These are phyloP conservation scores for Yoshiicerus persimilis DNA, from an alignment of 1,140 invertebrate species.

Conservation along the genomic window DNA sequence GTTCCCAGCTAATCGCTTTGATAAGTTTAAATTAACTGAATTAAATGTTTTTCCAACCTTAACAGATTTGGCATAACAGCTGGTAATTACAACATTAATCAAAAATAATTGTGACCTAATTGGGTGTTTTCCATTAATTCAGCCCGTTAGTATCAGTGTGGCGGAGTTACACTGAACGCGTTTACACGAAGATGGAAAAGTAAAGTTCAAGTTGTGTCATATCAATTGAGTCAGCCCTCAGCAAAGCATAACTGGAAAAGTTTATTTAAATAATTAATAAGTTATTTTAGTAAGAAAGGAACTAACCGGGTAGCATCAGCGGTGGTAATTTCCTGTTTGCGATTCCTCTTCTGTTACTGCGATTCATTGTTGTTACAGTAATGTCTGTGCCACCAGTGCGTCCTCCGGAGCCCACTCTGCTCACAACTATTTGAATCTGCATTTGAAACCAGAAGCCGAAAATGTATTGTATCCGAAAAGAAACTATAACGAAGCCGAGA, in stretches of 20 bases:
- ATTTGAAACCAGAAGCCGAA: background rate
- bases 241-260: background rate
- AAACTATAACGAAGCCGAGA: background rate
- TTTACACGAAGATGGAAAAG: too few species aligned
- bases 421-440: slow-evolving; percentile 42
- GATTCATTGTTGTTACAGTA: slow-evolving; percentile 30
- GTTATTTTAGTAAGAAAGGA: background rate
- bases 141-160: background rate
- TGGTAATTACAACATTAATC: too few species aligned
- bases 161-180: background rate
- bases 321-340: slow-evolving; percentile 28
- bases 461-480: background rate
- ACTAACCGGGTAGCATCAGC: slow-evolving; percentile 12
- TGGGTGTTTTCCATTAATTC: background rate
- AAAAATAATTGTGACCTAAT: too few species aligned
- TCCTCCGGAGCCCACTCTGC: slow-evolving; percentile 16
- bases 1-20: too few species aligned
- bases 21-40: too few species aligned
- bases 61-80: too few species aligned
- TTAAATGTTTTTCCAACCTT: too few species aligned
- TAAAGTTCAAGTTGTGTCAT: too few species aligned
- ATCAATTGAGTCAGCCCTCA: too few species aligned
- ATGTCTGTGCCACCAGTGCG: slow-evolving; percentile 30
- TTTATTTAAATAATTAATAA: too few species aligned
- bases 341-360: background rate